Percentiles rank a stretch among this genome's conserved stretches.
phyloP scores from a whole-genome alignment of 2,797 vertebrate genomes.

The Chaetodon trifasciatus region DNA sequence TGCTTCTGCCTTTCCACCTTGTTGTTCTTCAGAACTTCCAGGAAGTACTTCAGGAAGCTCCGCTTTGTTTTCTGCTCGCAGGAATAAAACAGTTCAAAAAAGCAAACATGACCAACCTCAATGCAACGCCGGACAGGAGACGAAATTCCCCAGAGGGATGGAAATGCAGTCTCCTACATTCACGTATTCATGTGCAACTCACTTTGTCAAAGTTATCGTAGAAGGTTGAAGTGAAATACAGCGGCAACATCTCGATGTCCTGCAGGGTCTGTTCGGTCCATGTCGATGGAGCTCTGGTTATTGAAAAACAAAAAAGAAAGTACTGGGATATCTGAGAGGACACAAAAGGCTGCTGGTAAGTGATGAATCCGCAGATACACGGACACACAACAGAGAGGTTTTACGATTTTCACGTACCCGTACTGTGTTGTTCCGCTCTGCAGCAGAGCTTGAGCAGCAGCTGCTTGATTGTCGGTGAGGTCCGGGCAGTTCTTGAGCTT shows the following conservation, averaged over 20 bases:
- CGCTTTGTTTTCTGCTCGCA: conserved; percentile 65
- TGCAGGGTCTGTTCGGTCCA: conserved; percentile 76
- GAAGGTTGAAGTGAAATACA: conserved; percentile 75
- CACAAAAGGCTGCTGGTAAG: not conserved
- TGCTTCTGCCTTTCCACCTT: conserved; percentile 12
- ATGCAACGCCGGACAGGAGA: not conserved
- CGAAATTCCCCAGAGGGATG: not conserved
- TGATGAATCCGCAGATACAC: not conserved
- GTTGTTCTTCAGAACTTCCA: not conserved
- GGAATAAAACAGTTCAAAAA: not conserved
- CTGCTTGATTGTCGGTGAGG: conserved; percentile 51
- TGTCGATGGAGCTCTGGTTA: conserved; percentile 60
- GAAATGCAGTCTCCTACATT: not conserved
- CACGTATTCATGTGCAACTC: conserved; percentile 4
- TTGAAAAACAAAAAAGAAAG: conserved; percentile 5
- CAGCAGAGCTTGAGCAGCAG: conserved; percentile 65
- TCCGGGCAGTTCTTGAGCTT: conserved; percentile 74
- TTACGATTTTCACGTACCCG: conserved; percentile 65
- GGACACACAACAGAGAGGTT: not conserved
- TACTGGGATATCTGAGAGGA: not conserved
- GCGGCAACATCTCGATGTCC: conserved; percentile 70
- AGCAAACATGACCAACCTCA: not conserved
- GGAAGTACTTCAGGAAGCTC: conserved; percentile 66
- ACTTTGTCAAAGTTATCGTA: conserved; percentile 75
- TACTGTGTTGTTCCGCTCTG: conserved; percentile 65